phyloP scores from a whole-genome alignment of 2,113 vertebrate species.

The Apteryx owenii region DNA sequence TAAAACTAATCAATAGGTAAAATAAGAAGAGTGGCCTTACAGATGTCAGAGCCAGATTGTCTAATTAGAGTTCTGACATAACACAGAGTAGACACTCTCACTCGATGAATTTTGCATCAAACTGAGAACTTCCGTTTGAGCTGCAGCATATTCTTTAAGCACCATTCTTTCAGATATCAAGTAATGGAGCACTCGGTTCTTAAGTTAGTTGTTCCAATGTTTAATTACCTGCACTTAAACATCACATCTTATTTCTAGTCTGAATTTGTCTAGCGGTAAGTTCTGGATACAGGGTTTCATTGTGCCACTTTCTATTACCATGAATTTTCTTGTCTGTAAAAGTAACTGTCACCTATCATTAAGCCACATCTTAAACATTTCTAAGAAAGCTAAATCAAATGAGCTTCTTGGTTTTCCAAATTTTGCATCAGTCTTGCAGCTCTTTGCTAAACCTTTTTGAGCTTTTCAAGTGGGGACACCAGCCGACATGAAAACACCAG shows the following conservation, averaged over 20 bases:
- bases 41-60: neutral
- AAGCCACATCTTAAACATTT: neutral
- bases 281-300: neutral
- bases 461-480: neutral
- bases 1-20: neutral
- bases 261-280: neutral
- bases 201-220: neutral
- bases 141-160: neutral
- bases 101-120: neutral
- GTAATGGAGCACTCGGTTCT: neutral
- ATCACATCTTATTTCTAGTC: neutral
- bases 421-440: neutral
- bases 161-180: rapidly evolving
- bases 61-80: neutral
- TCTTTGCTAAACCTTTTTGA: neutral
- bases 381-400: neutral
- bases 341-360: neutral
- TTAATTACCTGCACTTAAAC: neutral
- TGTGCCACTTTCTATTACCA: neutral
- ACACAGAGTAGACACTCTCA: neutral
- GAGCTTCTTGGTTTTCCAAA: neutral
- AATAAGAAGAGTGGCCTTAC: neutral
- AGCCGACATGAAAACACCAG: neutral
- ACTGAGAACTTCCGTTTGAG: neutral
- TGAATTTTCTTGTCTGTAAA: neutral